Conservation (phyloP, 2,888 invertebrate species). For the Cephonodes hylas region DNA sequence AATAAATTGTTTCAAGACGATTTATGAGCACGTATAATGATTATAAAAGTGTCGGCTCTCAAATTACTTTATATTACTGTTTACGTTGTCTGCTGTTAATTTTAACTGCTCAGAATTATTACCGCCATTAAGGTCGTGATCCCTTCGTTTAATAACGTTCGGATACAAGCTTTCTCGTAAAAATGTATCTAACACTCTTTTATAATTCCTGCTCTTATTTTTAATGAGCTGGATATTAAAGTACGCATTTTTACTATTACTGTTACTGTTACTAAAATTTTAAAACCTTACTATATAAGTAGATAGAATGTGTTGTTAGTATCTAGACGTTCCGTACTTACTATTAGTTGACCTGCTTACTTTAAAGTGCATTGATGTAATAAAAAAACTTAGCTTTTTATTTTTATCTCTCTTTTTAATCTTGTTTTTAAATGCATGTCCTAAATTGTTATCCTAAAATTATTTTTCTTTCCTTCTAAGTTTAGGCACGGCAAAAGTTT, state of each 20-base stretch:
- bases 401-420: no score
- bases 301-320: no score
- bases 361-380: no score
- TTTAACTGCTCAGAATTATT: neutral
- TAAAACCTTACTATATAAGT: no score
- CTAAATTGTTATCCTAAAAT: no score
- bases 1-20: neutral
- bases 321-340: no score
- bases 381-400: no score
- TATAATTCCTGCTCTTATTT: neutral
- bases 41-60: neutral
- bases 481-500: no score
- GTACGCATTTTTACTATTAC: neutral
- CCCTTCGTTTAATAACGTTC: neutral
- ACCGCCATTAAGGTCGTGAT: neutral
- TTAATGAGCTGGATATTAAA: neutral
- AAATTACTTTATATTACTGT: slow-evolving; percentile 2
- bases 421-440: no score
- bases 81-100: neutral
- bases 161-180: slow-evolving; percentile 7
- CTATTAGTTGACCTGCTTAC: no score
- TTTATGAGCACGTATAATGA: neutral
- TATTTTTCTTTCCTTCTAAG: no score
- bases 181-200: neutral
- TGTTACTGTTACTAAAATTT: neutral